Base-by-base conservation (phyloP, 2,113 vertebrate species). In the Hipposideros armiger region DNA sequence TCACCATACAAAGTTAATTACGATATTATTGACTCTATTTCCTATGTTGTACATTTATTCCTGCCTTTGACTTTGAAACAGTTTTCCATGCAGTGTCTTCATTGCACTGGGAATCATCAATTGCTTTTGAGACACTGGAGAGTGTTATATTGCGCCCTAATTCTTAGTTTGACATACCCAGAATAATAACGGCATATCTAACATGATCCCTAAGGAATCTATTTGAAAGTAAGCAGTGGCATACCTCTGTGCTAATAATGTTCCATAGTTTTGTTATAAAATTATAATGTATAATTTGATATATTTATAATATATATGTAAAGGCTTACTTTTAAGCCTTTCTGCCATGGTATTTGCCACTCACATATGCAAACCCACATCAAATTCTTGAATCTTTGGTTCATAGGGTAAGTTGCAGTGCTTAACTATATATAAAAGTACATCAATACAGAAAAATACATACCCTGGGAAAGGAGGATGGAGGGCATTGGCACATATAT, bases 11-110 rank as follows among this genome's bases (percentile, higher is more conserved):
- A 17, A 58, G 22, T 80, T 58, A 80, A 80, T 58, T 80, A 56
- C 7, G 19, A 40, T 58, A n/a, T 24, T 50, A 60, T n/a, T 54
- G 50, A 54, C 32, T 78, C 3, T 77, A 54, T 78, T 78, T 19
- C 58, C 15, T 52, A 32, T 76, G 47, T 45, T 76, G 30, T 32
- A 32, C 9, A 22, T n/a, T 81, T 60, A 60, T 81, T n/a, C 24
- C 52, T 94, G 28, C 24, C 47, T 88, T 93, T 92, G 20, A 47
- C 86, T 90, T 92, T 85, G 72, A 73, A 91, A 93, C 32, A 52
- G 56, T 62, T 94, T 81, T 91, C 17, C n/a, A n/a, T 66, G 14
- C 47, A 81, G 42, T 73, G 5, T 92, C 45, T 56, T 91, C 15
- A 32, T 72, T 28, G 2, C 5, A 19, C 7, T 58, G 8, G 22